Evolutionary conservation across 2,888 invertebrate genomes (phyloP), one percentile per base, ranked within the genome.

Genomic region (Tanytarsus gracilentus): DNA sequence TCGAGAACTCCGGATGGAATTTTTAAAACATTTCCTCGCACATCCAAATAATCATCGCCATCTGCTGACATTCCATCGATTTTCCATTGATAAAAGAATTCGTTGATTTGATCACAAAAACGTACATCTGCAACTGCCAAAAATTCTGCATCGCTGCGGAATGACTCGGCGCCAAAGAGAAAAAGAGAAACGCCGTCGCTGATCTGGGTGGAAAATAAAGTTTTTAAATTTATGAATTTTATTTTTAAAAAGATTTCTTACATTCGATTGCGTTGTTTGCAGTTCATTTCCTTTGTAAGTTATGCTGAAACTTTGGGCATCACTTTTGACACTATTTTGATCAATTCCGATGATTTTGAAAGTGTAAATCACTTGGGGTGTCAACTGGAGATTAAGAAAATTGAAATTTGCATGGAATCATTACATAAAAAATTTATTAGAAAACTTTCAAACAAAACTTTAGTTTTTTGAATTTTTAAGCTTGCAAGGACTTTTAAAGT

Each of bases 141-240:
- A 11, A 56, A 29, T 25, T 50, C 58, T 21, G 52, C 18, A 23
- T 62, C 58, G 4, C 39, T 48, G 21, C 58, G 58, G n/a, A 51
- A 36, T 6, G 27, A 26, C n/a, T 62, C 58, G 9, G 58, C 14
- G 14, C 51, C 56, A 11, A 58, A 29, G 1, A 62, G 26, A 7
- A 58, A 51, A 36, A 62, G 48, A 4, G 62, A 51, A 8, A 62
- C 40, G n/a, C 49, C 61, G 50, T 61, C 61, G 4, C 49, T 50
- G 9, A 61, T 21, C 61, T 61, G 14, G 27, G 14, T 39, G 9
- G 8, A 48, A 23, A 5, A 29, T 40, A 30, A 4, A 50, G 26
- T 14, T 21, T 29, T 33, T 16, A 36, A 53, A 21, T 55, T 53
- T 8, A 4, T 18, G 4, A 53, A 18, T 1, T 9, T 11, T 14